Base-by-base conservation (phyloP, 2,797 vertebrate species). In the Microctenopoma stevenorrisi region DNA sequence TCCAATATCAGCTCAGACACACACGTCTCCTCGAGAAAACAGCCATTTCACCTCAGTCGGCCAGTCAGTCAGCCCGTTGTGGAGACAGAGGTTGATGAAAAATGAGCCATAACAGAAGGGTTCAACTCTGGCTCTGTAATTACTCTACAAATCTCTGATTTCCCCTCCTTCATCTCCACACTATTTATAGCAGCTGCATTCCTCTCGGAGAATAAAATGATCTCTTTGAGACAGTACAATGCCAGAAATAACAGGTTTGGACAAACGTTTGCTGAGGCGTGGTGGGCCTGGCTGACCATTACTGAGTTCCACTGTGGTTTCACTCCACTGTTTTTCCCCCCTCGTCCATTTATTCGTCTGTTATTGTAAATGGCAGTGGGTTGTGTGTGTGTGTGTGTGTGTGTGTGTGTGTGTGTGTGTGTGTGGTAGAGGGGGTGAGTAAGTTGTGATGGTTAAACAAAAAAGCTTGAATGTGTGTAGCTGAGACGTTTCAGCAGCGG, bases 191-290 rank as follows among this genome's bases (percentile, higher is more conserved):
- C 71, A 0, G 33, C 72, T 49, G 80, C 89, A 89, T 90, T 92
- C 90, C 91, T 88, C 76, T 56, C 46, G 38, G 83, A 89, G 86
- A 89, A 90, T 88, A 74, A 88, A 90, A 90, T 83, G 80, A 89
- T 89, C 88, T 86, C 84, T 81, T 84, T 79, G 86, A 89, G 86
- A 82, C 82, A 84, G 84, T 76, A 88, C 90, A 92, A 90, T 91
- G 87, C 90, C 89, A 91, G 87, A 91, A 92, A 91, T 92, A 90
- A 88, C 81, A 83, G 90, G 89, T 90, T 89, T 85, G 87, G 88
- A 90, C 85, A 88, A 89, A 91, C 88, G 87, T 86, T 82, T 84
- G 82, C 79, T 71, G 87, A 89, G 89, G 91, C 86, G 89, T 89
- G 89, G 89, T 89, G 88, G 86, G 83, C 81, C 81, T 77, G 80